phyloP scores from a whole-genome alignment of 2,888 invertebrate genomes.

The Tetragnatha montana region DNA sequence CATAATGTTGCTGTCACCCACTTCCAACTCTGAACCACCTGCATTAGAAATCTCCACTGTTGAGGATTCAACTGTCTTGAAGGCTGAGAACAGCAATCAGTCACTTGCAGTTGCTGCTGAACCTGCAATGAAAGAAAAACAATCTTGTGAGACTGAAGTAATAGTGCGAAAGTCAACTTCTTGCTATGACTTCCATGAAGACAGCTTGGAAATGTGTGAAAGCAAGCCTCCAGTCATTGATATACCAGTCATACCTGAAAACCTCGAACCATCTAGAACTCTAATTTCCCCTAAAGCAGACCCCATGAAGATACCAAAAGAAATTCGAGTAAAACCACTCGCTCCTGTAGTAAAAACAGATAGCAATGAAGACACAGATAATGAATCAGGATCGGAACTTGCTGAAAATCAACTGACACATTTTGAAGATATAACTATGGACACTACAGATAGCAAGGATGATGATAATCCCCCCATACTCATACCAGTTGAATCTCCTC shows the following conservation, averaged over 20 bases:
- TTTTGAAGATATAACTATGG: constrained; percentile 70
- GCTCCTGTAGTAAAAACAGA: constrained; percentile 29
- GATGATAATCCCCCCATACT: constrained; percentile 67
- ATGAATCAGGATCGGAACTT: constrained; percentile 51
- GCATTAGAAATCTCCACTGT: constrained; percentile 65
- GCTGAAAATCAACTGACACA: constrained; percentile 60
- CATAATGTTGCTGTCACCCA: constrained; percentile 50
- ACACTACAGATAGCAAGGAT: constrained; percentile 67
- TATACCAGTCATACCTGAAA: constrained; percentile 39
- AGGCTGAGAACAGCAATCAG: constrained; percentile 29
- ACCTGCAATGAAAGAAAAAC: constrained; percentile 11
- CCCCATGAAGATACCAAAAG: background rate
- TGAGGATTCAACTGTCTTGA: constrained; percentile 49
- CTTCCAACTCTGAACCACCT: constrained; percentile 68
- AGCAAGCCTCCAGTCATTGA: constrained; percentile 67
- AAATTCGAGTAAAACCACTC: constrained; percentile 20
- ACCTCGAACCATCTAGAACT: constrained; percentile 16
- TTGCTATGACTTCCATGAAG: constrained; percentile 40
- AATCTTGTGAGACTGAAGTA: background rate
- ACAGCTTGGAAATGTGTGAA: constrained; percentile 41
- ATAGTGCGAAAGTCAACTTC: background rate
- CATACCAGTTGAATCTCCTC: constrained; percentile 54
- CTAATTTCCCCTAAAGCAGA: constrained; percentile 50
- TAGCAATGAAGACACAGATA: constrained; percentile 65
- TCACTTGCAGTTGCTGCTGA: constrained; percentile 2